A percentile compares a stretch with the other conserved stretches of the same genome.
Evolutionary conservation across 2,888 invertebrate species (phyloP).

Genomic region (Watsonalla binaria): DNA sequence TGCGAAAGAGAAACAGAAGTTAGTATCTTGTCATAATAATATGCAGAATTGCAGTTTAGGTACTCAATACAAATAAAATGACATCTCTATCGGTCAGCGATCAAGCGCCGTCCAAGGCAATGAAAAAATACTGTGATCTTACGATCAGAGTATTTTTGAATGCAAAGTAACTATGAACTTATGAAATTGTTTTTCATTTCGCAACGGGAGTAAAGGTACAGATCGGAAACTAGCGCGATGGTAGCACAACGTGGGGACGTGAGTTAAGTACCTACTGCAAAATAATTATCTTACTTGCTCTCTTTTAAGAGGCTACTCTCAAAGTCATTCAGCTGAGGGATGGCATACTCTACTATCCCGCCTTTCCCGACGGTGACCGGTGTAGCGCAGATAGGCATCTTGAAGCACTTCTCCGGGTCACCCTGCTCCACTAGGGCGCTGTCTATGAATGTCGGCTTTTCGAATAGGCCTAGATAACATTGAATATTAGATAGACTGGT

Average conservation of each 20-base stretch:
- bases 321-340: constrained; percentile 46
- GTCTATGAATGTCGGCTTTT: constrained; percentile 49
- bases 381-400: constrained; percentile 55
- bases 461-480: constrained; percentile 46
- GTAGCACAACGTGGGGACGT: too few relatives aligned
- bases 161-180: too few relatives aligned
- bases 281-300: constrained; percentile 41
- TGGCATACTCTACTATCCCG: constrained; percentile 50
- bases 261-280: not conserved
- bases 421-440: constrained; percentile 63
- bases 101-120: too few relatives aligned
- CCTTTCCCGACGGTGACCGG: constrained; percentile 50
- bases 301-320: constrained; percentile 44
- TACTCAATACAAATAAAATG: too few relatives aligned
- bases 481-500: not conserved
- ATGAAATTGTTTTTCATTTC: too few relatives aligned
- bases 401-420: constrained; percentile 46
- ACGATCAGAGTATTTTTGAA: too few relatives aligned
- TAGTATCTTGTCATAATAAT: too few relatives aligned
- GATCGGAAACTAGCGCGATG: too few relatives aligned
- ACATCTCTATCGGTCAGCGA: too few relatives aligned
- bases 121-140: too few relatives aligned
- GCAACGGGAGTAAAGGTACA: too few relatives aligned
- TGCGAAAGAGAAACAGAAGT: not conserved
- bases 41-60: too few relatives aligned